These are phyloP conservation scores for Melikaiella ostensackeni DNA, from an alignment of 2,888 invertebrate genomes.

Conservation along the genomic window DNA sequence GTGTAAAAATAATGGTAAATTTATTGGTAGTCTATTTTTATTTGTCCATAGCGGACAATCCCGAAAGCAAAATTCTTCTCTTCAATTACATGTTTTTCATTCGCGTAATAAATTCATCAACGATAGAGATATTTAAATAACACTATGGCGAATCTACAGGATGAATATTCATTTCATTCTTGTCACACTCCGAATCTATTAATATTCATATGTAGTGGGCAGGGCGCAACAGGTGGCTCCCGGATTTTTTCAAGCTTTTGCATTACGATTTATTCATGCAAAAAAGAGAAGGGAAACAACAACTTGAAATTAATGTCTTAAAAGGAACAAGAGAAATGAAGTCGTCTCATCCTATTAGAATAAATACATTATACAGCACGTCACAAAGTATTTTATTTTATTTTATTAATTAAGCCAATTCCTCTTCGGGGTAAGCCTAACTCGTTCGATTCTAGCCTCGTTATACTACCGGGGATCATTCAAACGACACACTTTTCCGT, in stretches of 20 bases:
- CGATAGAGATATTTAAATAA: conserved; percentile 23
- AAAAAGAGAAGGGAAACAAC: background rate
- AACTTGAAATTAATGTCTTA: background rate
- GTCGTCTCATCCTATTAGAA: background rate
- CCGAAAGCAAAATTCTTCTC: background rate
- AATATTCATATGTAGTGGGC: conserved; percentile 14
- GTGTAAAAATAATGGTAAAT: background rate
- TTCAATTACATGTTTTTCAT: background rate
- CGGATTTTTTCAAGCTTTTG: conserved; percentile 14
- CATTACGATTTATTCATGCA: conserved; percentile 19
- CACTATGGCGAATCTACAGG: background rate
- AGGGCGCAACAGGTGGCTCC: conserved; percentile 19
- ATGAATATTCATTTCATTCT: conserved; percentile 37
- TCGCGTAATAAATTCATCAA: conserved; percentile 8
- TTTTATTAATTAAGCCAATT: too few relatives aligned
- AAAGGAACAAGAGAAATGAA: conserved; percentile 2
- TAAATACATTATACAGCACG: background rate
- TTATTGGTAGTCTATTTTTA: background rate
- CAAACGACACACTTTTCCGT: too few relatives aligned
- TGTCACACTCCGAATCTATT: conserved; percentile 20
- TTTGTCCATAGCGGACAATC: background rate
- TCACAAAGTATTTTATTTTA: too few relatives aligned
- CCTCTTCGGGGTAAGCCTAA: too few relatives aligned
- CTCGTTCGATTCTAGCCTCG: too few relatives aligned
- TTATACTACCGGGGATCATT: too few relatives aligned